Evolutionary conservation across 2,113 vertebrate species (phyloP).

Genomic region (Meles meles): DNA sequence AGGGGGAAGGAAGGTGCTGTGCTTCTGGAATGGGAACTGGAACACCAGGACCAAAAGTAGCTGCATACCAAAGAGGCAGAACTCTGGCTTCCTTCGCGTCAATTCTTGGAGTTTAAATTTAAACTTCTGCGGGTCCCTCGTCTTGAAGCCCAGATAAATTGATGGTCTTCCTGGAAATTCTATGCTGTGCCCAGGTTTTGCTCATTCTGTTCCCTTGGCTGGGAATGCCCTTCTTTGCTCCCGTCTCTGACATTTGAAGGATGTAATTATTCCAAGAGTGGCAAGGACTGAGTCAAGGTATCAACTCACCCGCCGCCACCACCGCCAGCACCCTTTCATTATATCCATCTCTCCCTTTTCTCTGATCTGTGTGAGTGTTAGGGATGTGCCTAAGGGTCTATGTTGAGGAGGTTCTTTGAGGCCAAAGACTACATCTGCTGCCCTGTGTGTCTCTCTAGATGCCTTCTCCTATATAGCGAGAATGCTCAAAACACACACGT

Average conservation of each 20-base stretch:
- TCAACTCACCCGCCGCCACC: neutral
- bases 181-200: neutral
- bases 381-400: neutral
- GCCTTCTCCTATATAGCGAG: neutral
- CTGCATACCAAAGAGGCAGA: neutral
- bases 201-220: neutral
- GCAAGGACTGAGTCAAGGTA: neutral
- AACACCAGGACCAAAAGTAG: neutral
- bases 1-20: neutral
- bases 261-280: neutral
- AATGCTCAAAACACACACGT: neutral
- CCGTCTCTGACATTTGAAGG: neutral
- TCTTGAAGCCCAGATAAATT: neutral
- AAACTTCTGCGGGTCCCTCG: neutral
- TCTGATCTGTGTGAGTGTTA: neutral
- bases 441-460: neutral
- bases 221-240: neutral
- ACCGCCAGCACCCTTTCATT: neutral
- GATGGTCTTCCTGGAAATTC: neutral
- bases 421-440: neutral
- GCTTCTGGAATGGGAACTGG: neutral
- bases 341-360: neutral
- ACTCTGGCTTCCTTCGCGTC: neutral
- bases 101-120: neutral
- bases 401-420: neutral